Conservation (phyloP, 2,797 vertebrate genomes). For the Salmo trutta region DNA sequence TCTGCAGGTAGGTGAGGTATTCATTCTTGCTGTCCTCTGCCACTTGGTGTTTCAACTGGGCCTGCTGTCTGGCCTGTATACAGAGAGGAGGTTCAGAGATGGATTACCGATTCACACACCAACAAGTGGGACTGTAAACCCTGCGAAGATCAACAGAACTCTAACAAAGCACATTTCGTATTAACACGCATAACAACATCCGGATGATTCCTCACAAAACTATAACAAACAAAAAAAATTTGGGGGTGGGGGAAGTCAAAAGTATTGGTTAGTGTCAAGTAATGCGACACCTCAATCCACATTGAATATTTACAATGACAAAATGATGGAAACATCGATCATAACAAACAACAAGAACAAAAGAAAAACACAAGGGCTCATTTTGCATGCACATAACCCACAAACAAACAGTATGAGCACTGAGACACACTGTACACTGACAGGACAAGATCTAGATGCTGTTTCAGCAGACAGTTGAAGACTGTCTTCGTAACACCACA, state of each 20-base stretch:
- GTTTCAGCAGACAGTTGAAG: background rate
- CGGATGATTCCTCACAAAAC: background rate
- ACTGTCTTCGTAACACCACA: background rate
- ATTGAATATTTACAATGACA: background rate
- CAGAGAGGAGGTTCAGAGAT: slow-evolving; percentile 20
- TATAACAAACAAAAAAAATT: background rate
- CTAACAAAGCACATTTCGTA: background rate
- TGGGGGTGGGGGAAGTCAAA: too few species aligned
- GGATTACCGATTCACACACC: background rate
- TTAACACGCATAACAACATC: background rate
- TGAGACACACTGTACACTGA: slow-evolving; percentile 44
- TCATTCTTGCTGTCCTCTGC: slow-evolving; percentile 93
- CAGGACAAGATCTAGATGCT: slow-evolving; percentile 7
- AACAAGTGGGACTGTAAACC: background rate
- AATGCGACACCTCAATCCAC: background rate
- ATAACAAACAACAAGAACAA: slow-evolving; percentile 29
- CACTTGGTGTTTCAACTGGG: slow-evolving; percentile 88
- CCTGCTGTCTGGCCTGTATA: slow-evolving; percentile 87
- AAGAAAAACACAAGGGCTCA: background rate
- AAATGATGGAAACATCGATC: slow-evolving; percentile 1
- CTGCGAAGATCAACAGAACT: background rate
- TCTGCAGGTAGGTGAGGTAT: slow-evolving; percentile 85
- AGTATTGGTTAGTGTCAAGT: background rate
- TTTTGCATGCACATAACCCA: slow-evolving; percentile 20
- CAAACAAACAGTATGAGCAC: slow-evolving; percentile 1